These are phyloP conservation scores for Decapterus maruadsi DNA, from an alignment of 2,797 vertebrate genomes.

Conservation along the genomic window DNA sequence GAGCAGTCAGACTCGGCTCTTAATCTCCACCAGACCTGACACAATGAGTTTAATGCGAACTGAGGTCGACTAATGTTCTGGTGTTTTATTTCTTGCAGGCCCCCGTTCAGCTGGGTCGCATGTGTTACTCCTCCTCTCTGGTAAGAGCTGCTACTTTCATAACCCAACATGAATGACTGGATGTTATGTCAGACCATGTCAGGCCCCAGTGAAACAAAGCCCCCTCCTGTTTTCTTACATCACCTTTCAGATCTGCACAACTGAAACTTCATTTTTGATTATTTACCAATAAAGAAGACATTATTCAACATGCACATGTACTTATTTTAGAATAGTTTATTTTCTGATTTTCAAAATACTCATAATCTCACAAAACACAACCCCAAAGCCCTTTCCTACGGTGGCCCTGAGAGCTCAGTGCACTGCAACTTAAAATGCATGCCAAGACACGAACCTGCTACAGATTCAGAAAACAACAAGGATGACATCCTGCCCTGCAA, in stretches of 20 bases:
- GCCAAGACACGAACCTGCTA: too few species aligned
- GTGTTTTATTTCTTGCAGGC: slow-evolving; percentile 74
- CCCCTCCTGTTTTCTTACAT: not conserved
- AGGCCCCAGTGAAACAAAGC: not conserved
- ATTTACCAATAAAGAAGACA: too few species aligned
- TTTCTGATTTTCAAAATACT: too few species aligned
- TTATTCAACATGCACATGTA: too few species aligned
- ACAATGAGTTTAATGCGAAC: not conserved
- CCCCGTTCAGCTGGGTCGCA: slow-evolving; percentile 75
- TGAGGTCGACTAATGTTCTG: slow-evolving; percentile 4
- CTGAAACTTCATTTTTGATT: not conserved
- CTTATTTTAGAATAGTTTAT: too few species aligned
- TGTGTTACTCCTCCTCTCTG: slow-evolving; percentile 85
- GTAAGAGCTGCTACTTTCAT: slow-evolving; percentile 74
- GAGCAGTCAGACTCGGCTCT: not conserved
- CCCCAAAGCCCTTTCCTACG: too few species aligned
- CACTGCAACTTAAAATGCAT: too few species aligned
- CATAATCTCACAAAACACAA: too few species aligned
- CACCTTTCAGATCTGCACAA: not conserved
- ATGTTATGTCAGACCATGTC: not conserved
- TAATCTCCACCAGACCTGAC: not conserved
- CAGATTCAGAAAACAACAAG: too few species aligned
- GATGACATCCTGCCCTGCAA: too few species aligned
- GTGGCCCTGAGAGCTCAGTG: too few species aligned
- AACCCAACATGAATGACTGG: not conserved